Percentiles rank a stretch among this genome's conserved stretches.
Evolutionary conservation across 2,888 invertebrate genomes (phyloP).

Genomic region (Coelopa pilipes): DNA sequence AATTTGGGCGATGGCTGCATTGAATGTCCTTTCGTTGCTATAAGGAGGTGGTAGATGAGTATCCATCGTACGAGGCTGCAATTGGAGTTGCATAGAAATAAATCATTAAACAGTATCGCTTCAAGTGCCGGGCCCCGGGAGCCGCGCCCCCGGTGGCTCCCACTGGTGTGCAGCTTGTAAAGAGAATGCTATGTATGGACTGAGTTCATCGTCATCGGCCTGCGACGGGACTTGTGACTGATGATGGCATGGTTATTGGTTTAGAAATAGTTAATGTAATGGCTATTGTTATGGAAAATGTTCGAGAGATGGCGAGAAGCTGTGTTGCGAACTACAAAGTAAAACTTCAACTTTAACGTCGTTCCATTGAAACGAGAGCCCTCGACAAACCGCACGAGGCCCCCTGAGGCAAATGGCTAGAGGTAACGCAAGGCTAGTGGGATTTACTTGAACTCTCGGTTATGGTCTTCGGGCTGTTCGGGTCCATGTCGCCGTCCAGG

Average conservation of each 20-base stretch:
- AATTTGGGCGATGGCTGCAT: constrained; percentile 50
- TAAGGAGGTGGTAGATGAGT: constrained; percentile 78
- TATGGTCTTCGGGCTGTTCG: constrained; percentile 70
- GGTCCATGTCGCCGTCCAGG: constrained; percentile 63
- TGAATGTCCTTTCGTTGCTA: constrained; percentile 66
- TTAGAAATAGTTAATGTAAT: too few relatives aligned
- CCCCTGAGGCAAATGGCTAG: background rate
- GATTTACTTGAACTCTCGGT: constrained; percentile 75
- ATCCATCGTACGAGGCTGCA: constrained; percentile 68
- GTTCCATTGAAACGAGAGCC: background rate
- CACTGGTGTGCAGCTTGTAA: background rate
- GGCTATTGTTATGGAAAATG: background rate
- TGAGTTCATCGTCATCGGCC: too few relatives aligned
- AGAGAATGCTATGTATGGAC: background rate
- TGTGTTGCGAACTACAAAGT: constrained; percentile 32
- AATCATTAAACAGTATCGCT: constrained; percentile 11
- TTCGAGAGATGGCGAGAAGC: constrained; percentile 14
- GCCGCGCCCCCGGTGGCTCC: background rate
- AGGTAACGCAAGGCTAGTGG: background rate
- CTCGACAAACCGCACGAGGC: constrained; percentile 1
- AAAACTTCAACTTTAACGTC: background rate
- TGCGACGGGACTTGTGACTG: background rate
- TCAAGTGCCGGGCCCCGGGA: background rate
- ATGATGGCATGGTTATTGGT: background rate
- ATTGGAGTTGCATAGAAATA: constrained; percentile 34